Percentiles rank a stretch among this genome's conserved stretches.
phyloP scores from a whole-genome alignment of 2,797 vertebrate species.

The Meda fulgida region DNA sequence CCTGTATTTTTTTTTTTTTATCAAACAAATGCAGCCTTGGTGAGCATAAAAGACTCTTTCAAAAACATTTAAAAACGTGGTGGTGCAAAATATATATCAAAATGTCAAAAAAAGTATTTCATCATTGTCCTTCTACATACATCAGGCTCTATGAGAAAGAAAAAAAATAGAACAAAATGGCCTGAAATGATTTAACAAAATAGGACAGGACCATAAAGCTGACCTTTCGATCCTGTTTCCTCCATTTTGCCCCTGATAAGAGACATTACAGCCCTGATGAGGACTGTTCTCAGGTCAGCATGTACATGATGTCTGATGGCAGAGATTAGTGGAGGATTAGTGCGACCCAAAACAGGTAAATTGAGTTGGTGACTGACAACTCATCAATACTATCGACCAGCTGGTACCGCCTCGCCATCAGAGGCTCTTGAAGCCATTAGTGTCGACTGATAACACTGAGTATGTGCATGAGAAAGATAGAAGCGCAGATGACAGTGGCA shows the following conservation, averaged over 20 bases:
- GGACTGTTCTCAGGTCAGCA: constrained; percentile 14
- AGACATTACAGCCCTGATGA: background rate
- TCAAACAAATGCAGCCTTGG: no score
- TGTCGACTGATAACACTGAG: background rate
- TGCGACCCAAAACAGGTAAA: constrained; percentile 27
- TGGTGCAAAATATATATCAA: background rate
- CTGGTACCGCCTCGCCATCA: constrained; percentile 6
- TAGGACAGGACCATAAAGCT: constrained; percentile 2
- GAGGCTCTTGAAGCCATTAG: constrained; percentile 31
- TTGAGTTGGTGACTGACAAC: constrained; percentile 24
- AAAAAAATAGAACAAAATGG: background rate
- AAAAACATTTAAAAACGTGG: no score
- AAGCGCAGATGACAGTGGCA: background rate
- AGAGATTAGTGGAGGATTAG: constrained; percentile 44
- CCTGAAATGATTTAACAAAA: constrained; percentile 3
- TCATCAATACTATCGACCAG: constrained; percentile 45
- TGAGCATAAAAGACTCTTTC: no score
- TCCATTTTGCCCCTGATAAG: constrained; percentile 1
- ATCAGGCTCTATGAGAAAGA: background rate
- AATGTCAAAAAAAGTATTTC: background rate
- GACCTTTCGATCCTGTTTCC: background rate
- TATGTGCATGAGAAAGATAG: background rate
- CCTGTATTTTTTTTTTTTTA: no score
- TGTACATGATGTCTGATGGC: background rate
- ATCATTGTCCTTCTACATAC: background rate